Evolutionary conservation across 2,888 invertebrate species (phyloP).

Genomic region (Ctena decussata): DNA sequence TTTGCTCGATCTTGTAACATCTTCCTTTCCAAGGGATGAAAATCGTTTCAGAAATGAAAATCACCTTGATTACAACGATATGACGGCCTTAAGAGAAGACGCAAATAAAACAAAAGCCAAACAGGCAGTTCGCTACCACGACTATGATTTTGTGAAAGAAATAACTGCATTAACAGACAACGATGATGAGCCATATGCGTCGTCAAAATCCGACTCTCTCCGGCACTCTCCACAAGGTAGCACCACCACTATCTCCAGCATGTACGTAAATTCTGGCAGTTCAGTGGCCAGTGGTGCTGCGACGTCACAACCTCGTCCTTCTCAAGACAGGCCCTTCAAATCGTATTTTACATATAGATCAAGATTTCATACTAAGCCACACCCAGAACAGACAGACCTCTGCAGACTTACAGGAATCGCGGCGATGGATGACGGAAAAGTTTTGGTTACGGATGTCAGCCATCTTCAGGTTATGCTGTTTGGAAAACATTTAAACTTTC

Average conservation of each 20-base stretch:
- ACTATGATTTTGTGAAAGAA: slow-evolving; percentile 51
- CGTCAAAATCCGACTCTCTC: neutral
- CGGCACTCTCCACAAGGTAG: neutral
- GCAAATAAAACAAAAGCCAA: slow-evolving; percentile 6
- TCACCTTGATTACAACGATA: neutral
- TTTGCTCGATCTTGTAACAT: neutral
- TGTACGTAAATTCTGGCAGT: neutral
- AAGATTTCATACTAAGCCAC: slow-evolving; percentile 56
- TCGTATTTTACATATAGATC: slow-evolving; percentile 51
- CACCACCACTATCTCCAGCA: neutral
- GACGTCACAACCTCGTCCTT: neutral
- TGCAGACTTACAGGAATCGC: slow-evolving; percentile 53
- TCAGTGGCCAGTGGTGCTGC: neutral
- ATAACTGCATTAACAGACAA: slow-evolving; percentile 37
- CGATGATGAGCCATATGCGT: neutral
- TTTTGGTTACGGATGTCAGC: slow-evolving; percentile 56
- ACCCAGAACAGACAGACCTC: slow-evolving; percentile 52
- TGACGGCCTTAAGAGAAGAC: neutral
- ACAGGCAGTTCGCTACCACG: slow-evolving; percentile 33
- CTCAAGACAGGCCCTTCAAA: slow-evolving; percentile 9
- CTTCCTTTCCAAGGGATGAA: neutral
- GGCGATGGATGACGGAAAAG: slow-evolving; percentile 49
- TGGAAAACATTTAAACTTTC: slow-evolving; percentile 49
- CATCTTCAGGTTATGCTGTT: slow-evolving; percentile 58
- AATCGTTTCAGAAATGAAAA: neutral